Base-by-base conservation (phyloP, 2,797 vertebrate genomes). In the Anableps anableps region DNA sequence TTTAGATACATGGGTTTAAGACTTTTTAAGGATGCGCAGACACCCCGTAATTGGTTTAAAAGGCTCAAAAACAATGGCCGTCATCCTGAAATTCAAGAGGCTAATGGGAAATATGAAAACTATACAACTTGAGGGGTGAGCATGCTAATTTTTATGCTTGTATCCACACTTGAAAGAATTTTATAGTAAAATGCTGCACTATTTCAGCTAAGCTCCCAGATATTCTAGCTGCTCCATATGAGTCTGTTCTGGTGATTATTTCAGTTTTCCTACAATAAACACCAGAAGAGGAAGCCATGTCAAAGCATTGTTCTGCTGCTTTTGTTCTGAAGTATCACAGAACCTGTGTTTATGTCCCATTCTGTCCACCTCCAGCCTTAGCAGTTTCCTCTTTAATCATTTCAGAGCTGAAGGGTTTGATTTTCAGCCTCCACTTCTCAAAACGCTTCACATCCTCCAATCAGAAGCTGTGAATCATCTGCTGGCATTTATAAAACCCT, bases 391-490 rank as follows among this genome's bases (percentile, higher is more conserved):
- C 70, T 55, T 77, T 53, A 84, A 83, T 87, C 81, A 83, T 9
- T 62, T 77, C 66, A 2, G 43, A 82, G 73, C 7, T 64, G 60
- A 17, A 26, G 41, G 36, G 26, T 86, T 80, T 72, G 74, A 81
- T 72, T 84, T 82, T 66, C 62, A 78, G 64, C 71, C 71, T 55
- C 19, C 72, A 45, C 76, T 83, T 81, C 72, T 84, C 78, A 64
- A 55, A 81, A 60, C 68, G 66, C 85, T 84, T 81, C 64, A 78
- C 51, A 62, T 81, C 72, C 41, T 71, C 87, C 83, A 84, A 83
- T 88, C 84, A 81, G 74, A 80, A 16, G 74, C 47, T 41, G 31
- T 53, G 75, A 81, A 76, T 53, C 83, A 34, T 43, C 81, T 85
- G 55, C 84, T 80, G 66, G 50, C 76, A 53, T 79, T 76, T 73